phyloP scores from a whole-genome alignment of 1,140 invertebrate species.

The Augochlora pura region DNA sequence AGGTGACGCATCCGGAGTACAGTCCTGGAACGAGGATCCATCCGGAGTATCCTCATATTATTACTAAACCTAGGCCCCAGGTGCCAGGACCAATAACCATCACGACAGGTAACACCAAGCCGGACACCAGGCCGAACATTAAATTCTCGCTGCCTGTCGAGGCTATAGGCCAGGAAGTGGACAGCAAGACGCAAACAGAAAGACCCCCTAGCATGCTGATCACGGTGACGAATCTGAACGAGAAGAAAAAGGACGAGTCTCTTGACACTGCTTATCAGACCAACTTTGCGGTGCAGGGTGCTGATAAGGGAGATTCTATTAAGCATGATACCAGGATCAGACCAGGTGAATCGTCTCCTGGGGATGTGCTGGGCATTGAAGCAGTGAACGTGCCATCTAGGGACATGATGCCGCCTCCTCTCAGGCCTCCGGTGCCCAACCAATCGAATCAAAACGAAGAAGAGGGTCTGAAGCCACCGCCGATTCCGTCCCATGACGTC shows the following conservation, averaged over 20 bases:
- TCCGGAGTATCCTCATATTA: constrained; percentile 75
- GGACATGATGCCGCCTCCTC: constrained; percentile 75
- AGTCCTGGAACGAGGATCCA: constrained; percentile 64
- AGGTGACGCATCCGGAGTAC: constrained; percentile 33
- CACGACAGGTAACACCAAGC: constrained; percentile 64
- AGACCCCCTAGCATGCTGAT: constrained; percentile 66
- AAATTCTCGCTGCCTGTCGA: constrained; percentile 74
- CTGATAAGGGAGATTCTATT: constrained; percentile 28
- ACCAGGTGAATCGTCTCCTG: constrained; percentile 25
- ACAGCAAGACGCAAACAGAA: constrained; percentile 71
- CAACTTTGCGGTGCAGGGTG: constrained; percentile 67
- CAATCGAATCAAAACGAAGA: constrained; percentile 58
- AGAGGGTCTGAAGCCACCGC: constrained; percentile 73
- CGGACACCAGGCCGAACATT: constrained; percentile 61
- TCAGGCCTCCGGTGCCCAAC: constrained; percentile 36
- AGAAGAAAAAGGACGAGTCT: constrained; percentile 63
- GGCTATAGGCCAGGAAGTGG: constrained; percentile 67
- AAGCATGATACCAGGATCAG: constrained; percentile 24
- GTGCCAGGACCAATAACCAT: constrained; percentile 72
- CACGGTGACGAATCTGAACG: constrained; percentile 43
- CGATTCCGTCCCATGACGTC: constrained; percentile 70
- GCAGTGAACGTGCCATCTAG: constrained; percentile 68
- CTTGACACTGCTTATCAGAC: constrained; percentile 70
- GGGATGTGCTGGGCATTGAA: constrained; percentile 34
- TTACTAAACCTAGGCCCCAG: constrained; percentile 72